phyloP scores from a whole-genome alignment of 1,140 invertebrate genomes.

The Heliconius hermathena region DNA sequence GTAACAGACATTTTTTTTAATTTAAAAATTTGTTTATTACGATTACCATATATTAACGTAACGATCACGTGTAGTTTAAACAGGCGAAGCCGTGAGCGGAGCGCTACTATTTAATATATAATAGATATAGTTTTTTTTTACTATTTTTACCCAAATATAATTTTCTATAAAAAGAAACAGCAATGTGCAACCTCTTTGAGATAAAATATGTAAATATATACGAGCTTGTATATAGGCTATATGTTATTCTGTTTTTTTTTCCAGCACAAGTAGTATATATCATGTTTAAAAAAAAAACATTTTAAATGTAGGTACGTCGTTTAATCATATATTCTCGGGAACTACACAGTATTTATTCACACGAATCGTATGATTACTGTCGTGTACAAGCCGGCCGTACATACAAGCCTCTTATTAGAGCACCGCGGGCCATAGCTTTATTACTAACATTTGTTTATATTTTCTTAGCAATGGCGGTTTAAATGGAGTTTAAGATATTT shows the following conservation, averaged over 20 bases:
- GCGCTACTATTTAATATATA: no score
- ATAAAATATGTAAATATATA: not conserved
- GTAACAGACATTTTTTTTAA: no score
- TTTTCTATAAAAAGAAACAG: no score
- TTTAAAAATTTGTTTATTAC: no score
- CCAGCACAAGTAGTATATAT: not conserved
- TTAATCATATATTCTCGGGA: slow-evolving; percentile 24
- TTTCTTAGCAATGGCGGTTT: not conserved
- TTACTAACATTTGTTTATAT: not conserved
- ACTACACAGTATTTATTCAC: slow-evolving; percentile 54
- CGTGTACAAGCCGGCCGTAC: slow-evolving; percentile 28
- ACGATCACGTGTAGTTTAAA: no score
- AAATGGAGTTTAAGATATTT: not conserved
- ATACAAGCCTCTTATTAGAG: slow-evolving; percentile 44
- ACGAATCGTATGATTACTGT: slow-evolving; percentile 50
- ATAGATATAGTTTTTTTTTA: no score
- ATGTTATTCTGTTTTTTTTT: not conserved
- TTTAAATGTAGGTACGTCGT: not conserved
- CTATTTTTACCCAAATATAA: no score
- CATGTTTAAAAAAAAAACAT: not conserved
- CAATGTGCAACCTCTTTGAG: not conserved
- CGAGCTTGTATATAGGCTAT: no score
- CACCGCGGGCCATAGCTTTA: slow-evolving; percentile 28
- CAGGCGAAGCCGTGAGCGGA: no score
- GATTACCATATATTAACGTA: no score